Conservation (phyloP, 2,113 vertebrate genomes). For the Vicugna pacos region DNA sequence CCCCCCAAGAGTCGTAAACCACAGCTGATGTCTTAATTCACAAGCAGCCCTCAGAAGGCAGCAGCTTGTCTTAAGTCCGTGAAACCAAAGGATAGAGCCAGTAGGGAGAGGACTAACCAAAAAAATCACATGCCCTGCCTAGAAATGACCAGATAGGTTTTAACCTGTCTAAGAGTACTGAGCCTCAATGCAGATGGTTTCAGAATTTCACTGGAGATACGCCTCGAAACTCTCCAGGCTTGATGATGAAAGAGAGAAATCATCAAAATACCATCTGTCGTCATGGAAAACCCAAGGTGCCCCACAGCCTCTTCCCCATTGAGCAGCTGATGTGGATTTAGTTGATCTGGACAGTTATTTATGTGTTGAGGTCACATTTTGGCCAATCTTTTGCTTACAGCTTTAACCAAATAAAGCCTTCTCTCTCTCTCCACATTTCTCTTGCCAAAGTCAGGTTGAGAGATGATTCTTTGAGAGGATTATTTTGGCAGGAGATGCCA, state of each 20-base stretch:
- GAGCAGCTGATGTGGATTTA: slow-evolving; percentile 14
- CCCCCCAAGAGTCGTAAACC: background rate
- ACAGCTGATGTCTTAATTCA: background rate
- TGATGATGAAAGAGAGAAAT: slow-evolving; percentile 57
- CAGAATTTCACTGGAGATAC: background rate
- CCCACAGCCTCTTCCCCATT: slow-evolving; percentile 5
- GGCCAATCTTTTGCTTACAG: slow-evolving; percentile 69
- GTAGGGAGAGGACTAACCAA: background rate
- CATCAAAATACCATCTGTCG: slow-evolving; percentile 40
- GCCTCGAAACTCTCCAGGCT: background rate
- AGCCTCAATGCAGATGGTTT: background rate
- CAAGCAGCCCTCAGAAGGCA: background rate
- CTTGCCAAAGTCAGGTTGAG: slow-evolving; percentile 64
- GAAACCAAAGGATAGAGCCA: background rate
- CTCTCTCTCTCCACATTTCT: slow-evolving; percentile 50
- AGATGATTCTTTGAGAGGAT: slow-evolving; percentile 19
- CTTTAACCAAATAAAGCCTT: slow-evolving; percentile 60
- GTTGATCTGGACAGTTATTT: slow-evolving; percentile 63
- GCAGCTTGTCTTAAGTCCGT: background rate
- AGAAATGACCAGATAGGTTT: background rate
- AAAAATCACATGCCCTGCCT: background rate
- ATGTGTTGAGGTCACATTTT: slow-evolving; percentile 68
- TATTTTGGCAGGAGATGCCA: background rate
- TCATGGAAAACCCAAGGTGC: slow-evolving; percentile 31
- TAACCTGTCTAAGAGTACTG: background rate